phyloP scores from a whole-genome alignment of 2,113 vertebrate species.

The Oriolus oriolus region DNA sequence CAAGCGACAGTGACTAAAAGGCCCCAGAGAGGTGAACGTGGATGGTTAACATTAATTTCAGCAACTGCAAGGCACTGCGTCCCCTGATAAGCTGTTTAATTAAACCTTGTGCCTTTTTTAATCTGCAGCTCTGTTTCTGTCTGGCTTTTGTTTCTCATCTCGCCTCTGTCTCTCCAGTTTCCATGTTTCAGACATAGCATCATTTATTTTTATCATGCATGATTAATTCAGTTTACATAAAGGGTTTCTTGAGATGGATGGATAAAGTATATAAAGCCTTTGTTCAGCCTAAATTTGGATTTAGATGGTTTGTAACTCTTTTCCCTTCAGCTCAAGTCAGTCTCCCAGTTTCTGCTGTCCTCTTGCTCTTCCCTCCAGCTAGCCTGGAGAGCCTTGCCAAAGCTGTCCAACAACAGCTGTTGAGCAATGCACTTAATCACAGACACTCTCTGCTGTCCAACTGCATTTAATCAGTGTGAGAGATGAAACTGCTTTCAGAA shows the following conservation, averaged over 20 bases:
- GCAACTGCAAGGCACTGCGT: neutral
- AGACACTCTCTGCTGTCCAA: slow-evolving; percentile 38
- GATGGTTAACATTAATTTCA: slow-evolving; percentile 4
- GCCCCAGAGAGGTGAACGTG: neutral
- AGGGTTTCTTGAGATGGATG: slow-evolving; percentile 20
- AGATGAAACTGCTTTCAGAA: neutral
- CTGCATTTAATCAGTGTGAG: slow-evolving; percentile 6
- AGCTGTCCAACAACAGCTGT: slow-evolving; percentile 48
- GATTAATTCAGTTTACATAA: slow-evolving; percentile 55
- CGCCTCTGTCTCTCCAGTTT: neutral
- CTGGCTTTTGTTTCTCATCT: slow-evolving; percentile 44
- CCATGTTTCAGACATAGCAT: slow-evolving; percentile 39
- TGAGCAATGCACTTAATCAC: neutral
- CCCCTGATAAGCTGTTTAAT: slow-evolving; percentile 32
- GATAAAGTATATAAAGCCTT: slow-evolving; percentile 11
- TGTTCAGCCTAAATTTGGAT: slow-evolving; percentile 23
- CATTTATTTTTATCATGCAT: slow-evolving; percentile 45
- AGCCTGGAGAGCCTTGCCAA: slow-evolving; percentile 3
- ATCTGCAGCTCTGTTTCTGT: slow-evolving; percentile 8
- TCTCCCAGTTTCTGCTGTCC: neutral
- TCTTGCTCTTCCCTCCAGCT: slow-evolving; percentile 17
- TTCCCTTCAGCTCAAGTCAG: neutral
- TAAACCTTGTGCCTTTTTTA: slow-evolving; percentile 23
- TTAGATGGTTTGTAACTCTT: slow-evolving; percentile 22
- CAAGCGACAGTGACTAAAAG: neutral